Conservation (phyloP, 2,888 invertebrate species). For the Zaprionus obscuricornis region DNA sequence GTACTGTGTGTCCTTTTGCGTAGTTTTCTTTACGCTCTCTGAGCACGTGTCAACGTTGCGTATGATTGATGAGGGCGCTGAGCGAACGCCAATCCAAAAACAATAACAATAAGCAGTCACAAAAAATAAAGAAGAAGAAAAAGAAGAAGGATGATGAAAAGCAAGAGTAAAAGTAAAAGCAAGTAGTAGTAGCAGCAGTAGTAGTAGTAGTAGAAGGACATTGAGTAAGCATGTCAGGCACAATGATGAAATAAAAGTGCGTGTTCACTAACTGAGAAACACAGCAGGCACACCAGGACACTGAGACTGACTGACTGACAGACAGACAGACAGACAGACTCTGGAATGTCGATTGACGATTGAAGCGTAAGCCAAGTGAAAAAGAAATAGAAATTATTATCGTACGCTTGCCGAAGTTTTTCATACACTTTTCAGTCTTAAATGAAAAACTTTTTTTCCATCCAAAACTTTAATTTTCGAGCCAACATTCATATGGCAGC, state of each 20-base stretch:
- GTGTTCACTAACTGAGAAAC: slow-evolving; percentile 20
- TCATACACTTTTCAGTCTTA: no score
- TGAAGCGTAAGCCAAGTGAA: no score
- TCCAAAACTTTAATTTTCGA: no score
- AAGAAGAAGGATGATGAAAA: slow-evolving; percentile 32
- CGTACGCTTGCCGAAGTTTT: no score
- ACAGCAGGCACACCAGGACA: no score
- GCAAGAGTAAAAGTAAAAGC: no score
- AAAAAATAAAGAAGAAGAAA: slow-evolving; percentile 17
- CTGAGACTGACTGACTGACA: no score
- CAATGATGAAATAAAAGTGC: slow-evolving; percentile 57
- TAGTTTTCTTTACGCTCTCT: slow-evolving; percentile 48
- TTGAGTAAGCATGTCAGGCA: slow-evolving; percentile 53
- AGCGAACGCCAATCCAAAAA: slow-evolving; percentile 12
- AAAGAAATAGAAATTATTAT: no score
- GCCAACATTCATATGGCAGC: no score
- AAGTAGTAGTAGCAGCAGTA: slow-evolving; percentile 20
- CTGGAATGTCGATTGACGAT: no score
- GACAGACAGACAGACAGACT: no score
- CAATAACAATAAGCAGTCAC: slow-evolving; percentile 49
- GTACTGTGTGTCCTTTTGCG: slow-evolving; percentile 6
- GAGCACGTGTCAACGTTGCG: slow-evolving; percentile 72
- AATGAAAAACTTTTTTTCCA: no score
- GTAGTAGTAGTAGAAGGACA: slow-evolving; percentile 22
- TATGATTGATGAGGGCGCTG: slow-evolving; percentile 70